phyloP scores from a whole-genome alignment of 2,797 vertebrate species.

The Pseudochaenichthys georgianus region DNA sequence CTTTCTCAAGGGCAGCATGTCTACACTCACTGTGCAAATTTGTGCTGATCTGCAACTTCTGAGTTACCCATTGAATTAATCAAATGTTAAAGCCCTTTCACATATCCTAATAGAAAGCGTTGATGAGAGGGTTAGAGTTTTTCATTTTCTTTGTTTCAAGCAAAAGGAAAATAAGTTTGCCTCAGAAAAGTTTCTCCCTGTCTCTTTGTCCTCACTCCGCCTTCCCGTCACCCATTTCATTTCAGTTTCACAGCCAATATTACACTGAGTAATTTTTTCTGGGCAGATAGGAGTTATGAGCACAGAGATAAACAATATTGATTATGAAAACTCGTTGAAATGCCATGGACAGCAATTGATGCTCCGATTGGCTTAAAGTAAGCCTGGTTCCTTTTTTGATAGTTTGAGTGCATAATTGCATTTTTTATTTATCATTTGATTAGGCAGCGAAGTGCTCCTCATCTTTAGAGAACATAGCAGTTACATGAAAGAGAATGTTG shows the following conservation, averaged over 20 bases:
- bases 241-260: slow-evolving; percentile 6
- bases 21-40: slow-evolving; percentile 9
- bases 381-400: slow-evolving; percentile 19
- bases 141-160: background rate
- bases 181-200: background rate
- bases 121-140: background rate
- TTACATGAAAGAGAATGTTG: slow-evolving; percentile 11
- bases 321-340: slow-evolving; percentile 31
- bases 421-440: slow-evolving; percentile 49
- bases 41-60: slow-evolving; percentile 8
- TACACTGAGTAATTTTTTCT: slow-evolving; percentile 9
- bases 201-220: slow-evolving; percentile 3
- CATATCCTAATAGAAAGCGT: background rate
- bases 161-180: background rate
- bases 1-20: slow-evolving; percentile 37
- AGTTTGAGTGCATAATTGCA: slow-evolving; percentile 39
- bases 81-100: background rate
- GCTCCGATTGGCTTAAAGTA: slow-evolving; percentile 8
- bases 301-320: background rate
- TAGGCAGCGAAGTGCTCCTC: slow-evolving; percentile 27
- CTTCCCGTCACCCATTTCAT: background rate
- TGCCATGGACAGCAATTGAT: background rate
- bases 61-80: background rate
- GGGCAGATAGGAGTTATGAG: slow-evolving; percentile 18
- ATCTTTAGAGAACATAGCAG: slow-evolving; percentile 25